Evolutionary conservation across 2,888 invertebrate species (phyloP), one percentile per base, ranked within the genome.

Genomic region (Adelphocoris suturalis): DNA sequence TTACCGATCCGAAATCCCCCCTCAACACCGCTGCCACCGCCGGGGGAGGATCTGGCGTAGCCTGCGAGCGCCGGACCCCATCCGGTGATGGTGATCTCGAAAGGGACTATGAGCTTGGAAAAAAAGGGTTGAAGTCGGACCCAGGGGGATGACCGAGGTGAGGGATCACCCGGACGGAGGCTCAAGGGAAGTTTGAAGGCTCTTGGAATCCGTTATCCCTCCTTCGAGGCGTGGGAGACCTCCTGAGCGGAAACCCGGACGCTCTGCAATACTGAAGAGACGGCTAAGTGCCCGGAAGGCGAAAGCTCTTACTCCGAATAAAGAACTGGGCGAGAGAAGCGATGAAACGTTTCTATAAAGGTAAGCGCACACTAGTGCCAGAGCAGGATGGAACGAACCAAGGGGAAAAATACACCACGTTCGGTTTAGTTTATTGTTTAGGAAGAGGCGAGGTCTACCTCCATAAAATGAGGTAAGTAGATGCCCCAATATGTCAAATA

Each of bases 21-120:
- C 57, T 2, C 57, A 57, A n/a, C 57, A 16, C n/a, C n/a, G 16
- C n/a, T 5, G n/a, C 57, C 57, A 12, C 68, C 68, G 7, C 37
- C 37, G 52, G 52, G 1, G 52, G 3, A 11, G 52, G 52, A 52
- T 23, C 68, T 23, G 68, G 68, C 5, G 68, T 0, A 12, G 11
- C 68, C 11, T 19, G 23, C 23, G 57, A n/a, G 57, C n/a, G 14
- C 11, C 68, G 19, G 68, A 23, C 68, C 68, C 0, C 68, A 68
- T 68, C 68, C 68, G 68, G 68, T 23, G 68, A 68, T 68, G 68
- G 68, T 12, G 68, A 68, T 68, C 68, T 68, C 68, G 68, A 68
- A 27, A 68, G 61, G 68, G 19, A 13, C 2, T 23, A 68, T 19
- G 68, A 23, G 12, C 19, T 68, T 68, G 23, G 23, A 23, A 68